phyloP scores from a whole-genome alignment of 2,113 vertebrate genomes.

The Phalacrocorax brasilianus region DNA sequence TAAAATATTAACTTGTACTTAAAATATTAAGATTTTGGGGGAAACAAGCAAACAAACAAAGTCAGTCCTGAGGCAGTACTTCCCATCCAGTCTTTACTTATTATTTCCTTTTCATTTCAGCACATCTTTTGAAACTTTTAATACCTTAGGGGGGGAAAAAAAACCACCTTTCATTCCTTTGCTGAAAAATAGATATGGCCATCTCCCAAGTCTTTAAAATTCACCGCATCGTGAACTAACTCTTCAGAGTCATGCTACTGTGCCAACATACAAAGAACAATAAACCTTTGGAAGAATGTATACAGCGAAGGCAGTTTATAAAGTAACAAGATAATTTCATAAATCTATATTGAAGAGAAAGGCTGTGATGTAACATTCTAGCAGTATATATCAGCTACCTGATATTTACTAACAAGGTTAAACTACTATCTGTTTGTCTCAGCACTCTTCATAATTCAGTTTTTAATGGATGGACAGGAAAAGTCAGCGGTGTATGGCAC shows the following conservation, averaged over 20 bases:
- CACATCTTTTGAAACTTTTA: slow-evolving; percentile 68
- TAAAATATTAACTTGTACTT: slow-evolving; percentile 43
- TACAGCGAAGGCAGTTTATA: slow-evolving; percentile 5
- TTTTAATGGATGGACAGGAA: slow-evolving; percentile 60
- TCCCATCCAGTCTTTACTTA: slow-evolving; percentile 69
- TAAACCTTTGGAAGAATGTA: slow-evolving; percentile 47
- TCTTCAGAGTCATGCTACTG: slow-evolving; percentile 31
- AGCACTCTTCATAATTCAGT: slow-evolving; percentile 59
- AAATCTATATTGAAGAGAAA: slow-evolving; percentile 18
- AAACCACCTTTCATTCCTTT: slow-evolving; percentile 62
- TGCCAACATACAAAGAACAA: slow-evolving; percentile 43
- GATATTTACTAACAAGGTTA: slow-evolving; percentile 62
- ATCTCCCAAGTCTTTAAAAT: slow-evolving; percentile 63
- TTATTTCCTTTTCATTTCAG: slow-evolving; percentile 70
- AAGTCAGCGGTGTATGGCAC: slow-evolving; percentile 51
- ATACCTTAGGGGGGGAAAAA: background rate
- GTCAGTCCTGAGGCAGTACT: slow-evolving; percentile 35
- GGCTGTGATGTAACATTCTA: slow-evolving; percentile 47
- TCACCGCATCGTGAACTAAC: slow-evolving; percentile 26
- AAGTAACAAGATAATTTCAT: slow-evolving; percentile 46
- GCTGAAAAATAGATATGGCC: slow-evolving; percentile 64
- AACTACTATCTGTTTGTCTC: slow-evolving; percentile 57
- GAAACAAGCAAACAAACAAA: slow-evolving; percentile 62
- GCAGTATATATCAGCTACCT: slow-evolving; percentile 46
- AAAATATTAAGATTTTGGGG: slow-evolving; percentile 33